These are phyloP conservation scores for Dendrocincla fuliginosa DNA, from an alignment of 2,797 vertebrate species.

Conservation along the genomic window DNA sequence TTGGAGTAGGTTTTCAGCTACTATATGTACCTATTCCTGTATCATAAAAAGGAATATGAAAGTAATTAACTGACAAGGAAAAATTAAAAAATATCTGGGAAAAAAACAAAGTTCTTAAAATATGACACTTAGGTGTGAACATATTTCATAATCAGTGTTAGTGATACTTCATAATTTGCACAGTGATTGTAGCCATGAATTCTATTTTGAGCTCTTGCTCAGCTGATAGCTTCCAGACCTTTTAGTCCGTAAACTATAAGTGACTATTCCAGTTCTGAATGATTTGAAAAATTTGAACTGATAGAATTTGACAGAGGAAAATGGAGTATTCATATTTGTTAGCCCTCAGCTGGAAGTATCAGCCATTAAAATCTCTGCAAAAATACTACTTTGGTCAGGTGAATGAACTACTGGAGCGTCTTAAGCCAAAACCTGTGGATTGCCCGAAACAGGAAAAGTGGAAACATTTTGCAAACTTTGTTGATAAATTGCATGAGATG, in stretches of 20 bases:
- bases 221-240: background rate
- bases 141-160: background rate
- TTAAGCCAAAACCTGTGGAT: constrained; percentile 50
- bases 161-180: background rate
- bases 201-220: background rate
- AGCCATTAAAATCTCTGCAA: background rate
- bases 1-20: no score
- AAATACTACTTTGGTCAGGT: constrained; percentile 20
- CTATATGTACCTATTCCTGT: background rate
- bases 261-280: background rate
- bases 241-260: background rate
- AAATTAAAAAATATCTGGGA: background rate
- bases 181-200: background rate
- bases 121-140: background rate
- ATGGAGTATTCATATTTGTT: background rate
- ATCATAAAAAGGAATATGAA: background rate
- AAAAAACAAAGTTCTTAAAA: background rate
- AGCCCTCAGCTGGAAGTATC: background rate
- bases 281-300: background rate
- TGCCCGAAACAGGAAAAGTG: background rate
- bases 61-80: no score
- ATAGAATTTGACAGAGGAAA: background rate
- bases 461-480: constrained; percentile 47
- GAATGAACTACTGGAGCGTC: background rate
- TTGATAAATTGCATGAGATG: constrained; percentile 64